phyloP scores from a whole-genome alignment of 2,113 vertebrate genomes.

The Nycticebus coucang region DNA sequence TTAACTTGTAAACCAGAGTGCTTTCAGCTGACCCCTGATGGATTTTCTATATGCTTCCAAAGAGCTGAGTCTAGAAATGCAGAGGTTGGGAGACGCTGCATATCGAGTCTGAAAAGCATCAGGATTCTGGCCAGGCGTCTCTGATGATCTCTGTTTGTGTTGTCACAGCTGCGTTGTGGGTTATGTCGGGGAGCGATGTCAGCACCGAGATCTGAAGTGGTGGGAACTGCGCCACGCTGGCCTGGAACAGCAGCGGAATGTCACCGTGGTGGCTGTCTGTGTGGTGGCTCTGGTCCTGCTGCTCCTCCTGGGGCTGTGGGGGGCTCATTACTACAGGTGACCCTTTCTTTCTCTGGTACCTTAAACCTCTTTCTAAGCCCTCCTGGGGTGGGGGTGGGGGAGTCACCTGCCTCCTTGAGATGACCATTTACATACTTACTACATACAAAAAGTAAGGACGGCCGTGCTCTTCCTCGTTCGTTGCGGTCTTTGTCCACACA shows the following conservation, averaged over 20 bases:
- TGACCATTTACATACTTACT: background rate
- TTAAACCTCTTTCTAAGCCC: background rate
- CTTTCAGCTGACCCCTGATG: background rate
- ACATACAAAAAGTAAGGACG: no score
- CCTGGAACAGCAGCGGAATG: conserved; percentile 83
- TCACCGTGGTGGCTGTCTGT: conserved; percentile 82
- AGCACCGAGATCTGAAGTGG: conserved; percentile 93
- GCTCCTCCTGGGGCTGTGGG: conserved; percentile 84
- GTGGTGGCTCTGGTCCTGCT: conserved; percentile 84
- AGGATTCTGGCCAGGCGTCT: background rate
- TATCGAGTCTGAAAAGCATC: background rate
- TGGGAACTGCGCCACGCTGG: conserved; percentile 89
- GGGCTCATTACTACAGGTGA: conserved; percentile 89
- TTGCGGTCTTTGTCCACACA: background rate
- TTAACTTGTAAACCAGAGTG: background rate
- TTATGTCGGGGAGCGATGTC: conserved; percentile 92
- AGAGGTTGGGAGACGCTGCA: background rate
- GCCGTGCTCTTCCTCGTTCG: no score
- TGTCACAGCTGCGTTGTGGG: conserved; percentile 89
- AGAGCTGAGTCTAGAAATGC: background rate
- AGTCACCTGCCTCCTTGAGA: background rate
- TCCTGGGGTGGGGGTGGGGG: background rate
- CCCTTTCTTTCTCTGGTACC: background rate
- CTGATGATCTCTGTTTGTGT: conserved; percentile 2
- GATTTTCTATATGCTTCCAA: background rate